Evolutionary conservation across 2,797 vertebrate genomes (phyloP).

Genomic region (Iguana delicatissima): DNA sequence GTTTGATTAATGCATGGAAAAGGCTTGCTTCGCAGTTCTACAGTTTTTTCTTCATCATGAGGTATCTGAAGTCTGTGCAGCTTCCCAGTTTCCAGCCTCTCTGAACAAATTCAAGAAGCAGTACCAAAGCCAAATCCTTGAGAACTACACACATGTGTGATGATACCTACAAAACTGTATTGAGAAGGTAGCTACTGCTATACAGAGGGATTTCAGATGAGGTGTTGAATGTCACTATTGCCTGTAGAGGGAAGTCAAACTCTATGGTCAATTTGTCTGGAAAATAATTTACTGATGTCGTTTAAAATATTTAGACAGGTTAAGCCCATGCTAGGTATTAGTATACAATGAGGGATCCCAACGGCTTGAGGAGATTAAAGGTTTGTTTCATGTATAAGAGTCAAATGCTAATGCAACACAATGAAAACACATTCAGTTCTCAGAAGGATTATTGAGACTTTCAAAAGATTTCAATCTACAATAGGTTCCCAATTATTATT

Average conservation of each 20-base stretch:
- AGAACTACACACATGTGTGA: not conserved
- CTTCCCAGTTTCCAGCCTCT: not conserved
- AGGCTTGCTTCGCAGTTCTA: not conserved
- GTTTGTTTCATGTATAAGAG: constrained; percentile 51
- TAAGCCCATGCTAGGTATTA: constrained; percentile 38
- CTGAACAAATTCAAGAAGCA: not conserved
- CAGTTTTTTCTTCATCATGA: not conserved
- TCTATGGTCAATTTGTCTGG: constrained; percentile 48
- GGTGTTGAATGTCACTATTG: not conserved
- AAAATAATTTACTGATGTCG: not conserved
- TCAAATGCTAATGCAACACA: constrained; percentile 63
- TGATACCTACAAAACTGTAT: not conserved
- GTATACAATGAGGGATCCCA: constrained; percentile 47
- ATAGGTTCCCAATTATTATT: constrained; percentile 62
- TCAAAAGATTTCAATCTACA: constrained; percentile 61
- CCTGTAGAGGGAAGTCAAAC: constrained; percentile 5
- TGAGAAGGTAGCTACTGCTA: not conserved
- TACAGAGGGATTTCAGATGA: constrained; percentile 24
- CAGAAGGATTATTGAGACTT: constrained; percentile 62
- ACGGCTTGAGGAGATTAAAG: constrained; percentile 51
- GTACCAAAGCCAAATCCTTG: not conserved
- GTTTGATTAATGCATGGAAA: not conserved
- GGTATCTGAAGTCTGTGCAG: not conserved
- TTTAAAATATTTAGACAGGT: constrained; percentile 54
- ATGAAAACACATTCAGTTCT: constrained; percentile 44